Percentiles rank a stretch among this genome's conserved stretches.
Evolutionary conservation across 2,113 vertebrate species (phyloP).

Genomic region (Zingel zingel): DNA sequence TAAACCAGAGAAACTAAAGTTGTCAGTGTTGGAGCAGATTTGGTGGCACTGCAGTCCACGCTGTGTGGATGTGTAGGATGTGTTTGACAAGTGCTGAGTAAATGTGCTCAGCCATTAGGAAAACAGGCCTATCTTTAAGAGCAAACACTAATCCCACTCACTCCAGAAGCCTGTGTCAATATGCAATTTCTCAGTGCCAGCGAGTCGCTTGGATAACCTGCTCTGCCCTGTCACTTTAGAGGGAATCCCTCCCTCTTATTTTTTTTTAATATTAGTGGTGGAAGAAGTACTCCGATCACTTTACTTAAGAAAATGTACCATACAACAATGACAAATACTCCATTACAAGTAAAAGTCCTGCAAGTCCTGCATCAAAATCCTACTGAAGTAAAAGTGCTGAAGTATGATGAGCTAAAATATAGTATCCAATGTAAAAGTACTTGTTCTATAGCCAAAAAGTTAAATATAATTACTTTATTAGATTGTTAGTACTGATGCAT

Average conservation of each 20-base stretch:
- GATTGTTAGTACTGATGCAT: neutral
- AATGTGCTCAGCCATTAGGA: slow-evolving; percentile 76
- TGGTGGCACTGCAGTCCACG: slow-evolving; percentile 14
- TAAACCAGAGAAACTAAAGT: neutral
- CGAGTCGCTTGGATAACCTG: slow-evolving; percentile 32
- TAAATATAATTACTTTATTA: neutral
- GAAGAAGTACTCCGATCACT: neutral
- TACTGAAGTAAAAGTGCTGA: neutral
- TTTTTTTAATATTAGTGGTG: neutral
- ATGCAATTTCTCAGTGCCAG: slow-evolving; percentile 49
- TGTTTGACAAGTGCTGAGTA: slow-evolving; percentile 80
- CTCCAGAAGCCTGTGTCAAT: slow-evolving; percentile 73
- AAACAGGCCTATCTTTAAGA: slow-evolving; percentile 77
- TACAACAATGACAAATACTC: neutral
- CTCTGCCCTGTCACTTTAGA: neutral
- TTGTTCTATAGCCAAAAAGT: neutral
- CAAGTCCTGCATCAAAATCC: neutral
- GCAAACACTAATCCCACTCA: slow-evolving; percentile 78
- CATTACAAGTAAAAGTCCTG: neutral
- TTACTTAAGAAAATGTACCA: neutral
- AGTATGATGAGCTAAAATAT: neutral
- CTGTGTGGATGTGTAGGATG: slow-evolving; percentile 62
- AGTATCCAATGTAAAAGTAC: neutral
- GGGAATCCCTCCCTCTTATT: neutral
- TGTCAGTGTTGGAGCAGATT: neutral